Percentiles rank a stretch among this genome's conserved stretches.
phyloP scores from a whole-genome alignment of 2,113 vertebrate species.

The Beaufortia kweichowensis region DNA sequence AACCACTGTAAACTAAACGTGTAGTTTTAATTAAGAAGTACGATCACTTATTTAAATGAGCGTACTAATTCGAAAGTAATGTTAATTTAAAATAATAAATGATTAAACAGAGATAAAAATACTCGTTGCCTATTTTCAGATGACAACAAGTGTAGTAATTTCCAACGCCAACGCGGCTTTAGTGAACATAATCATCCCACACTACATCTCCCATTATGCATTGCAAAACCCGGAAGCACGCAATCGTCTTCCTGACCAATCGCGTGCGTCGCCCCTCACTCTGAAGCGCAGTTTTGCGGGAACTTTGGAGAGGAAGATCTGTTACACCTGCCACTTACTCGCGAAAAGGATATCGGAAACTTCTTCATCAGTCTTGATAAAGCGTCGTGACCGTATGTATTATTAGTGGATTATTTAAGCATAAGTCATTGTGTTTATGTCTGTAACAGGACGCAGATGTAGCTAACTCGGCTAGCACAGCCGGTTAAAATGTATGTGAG shows the following conservation, averaged over 20 bases:
- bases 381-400: neutral
- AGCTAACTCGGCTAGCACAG: constrained; percentile 26
- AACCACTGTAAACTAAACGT: too few species aligned
- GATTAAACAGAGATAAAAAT: neutral
- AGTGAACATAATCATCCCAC: neutral
- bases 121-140: too few species aligned
- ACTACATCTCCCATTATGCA: constrained; percentile 41
- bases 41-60: too few species aligned
- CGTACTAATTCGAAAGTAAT: too few species aligned
- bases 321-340: neutral
- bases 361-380: neutral
- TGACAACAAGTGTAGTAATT: too few species aligned
- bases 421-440: neutral
- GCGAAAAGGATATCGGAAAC: constrained; percentile 11
- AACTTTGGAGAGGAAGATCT: constrained; percentile 61
- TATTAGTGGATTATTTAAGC: neutral
- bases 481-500: neutral
- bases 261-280: neutral
- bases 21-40: too few species aligned
- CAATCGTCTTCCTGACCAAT: neutral
- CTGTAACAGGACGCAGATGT: neutral
- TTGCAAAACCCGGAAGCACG: constrained; percentile 2
- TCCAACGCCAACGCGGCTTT: too few species aligned
- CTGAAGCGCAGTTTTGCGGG: constrained; percentile 64
- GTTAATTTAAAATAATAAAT: neutral